Conservation (phyloP, 1,140 invertebrate genomes). For the Philotrypesis tridentata region DNA sequence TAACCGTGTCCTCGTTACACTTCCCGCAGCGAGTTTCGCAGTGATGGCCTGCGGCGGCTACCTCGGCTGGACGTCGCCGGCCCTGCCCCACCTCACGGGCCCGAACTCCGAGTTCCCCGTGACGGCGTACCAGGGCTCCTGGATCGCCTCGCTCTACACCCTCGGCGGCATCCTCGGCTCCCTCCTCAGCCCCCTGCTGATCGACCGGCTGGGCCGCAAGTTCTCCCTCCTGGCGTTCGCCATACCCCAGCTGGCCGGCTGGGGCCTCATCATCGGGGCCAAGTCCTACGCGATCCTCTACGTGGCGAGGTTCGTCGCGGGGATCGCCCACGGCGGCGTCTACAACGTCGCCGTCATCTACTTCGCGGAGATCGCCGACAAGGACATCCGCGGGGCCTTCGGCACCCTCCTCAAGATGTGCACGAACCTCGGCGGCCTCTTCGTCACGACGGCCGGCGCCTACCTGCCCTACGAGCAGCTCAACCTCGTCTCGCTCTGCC, state of each 20-base stretch:
- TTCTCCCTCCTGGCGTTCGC: conserved; percentile 60
- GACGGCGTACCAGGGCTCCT: conserved; percentile 60
- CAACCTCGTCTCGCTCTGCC: conserved; percentile 70
- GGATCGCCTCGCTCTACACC: conserved; percentile 64
- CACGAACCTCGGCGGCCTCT: conserved; percentile 75
- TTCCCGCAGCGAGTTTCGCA: conserved; percentile 61
- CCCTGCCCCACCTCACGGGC: conserved; percentile 59
- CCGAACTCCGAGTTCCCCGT: conserved; percentile 54
- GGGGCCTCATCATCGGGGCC: conserved; percentile 63
- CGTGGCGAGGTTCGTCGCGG: conserved; percentile 64
- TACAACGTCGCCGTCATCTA: conserved; percentile 74
- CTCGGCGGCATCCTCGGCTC: conserved; percentile 62
- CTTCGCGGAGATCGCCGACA: conserved; percentile 75
- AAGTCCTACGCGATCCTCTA: conserved; percentile 58
- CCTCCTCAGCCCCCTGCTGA: conserved; percentile 56
- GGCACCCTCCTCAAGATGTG: conserved; percentile 73
- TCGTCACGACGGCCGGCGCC: conserved; percentile 73
- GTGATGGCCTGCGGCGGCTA: conserved; percentile 63
- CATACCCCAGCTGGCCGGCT: conserved; percentile 60
- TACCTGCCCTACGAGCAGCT: conserved; percentile 71
- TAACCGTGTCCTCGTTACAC: too few species aligned
- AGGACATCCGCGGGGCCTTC: conserved; percentile 73
- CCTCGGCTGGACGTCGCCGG: conserved; percentile 67
- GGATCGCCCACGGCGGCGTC: conserved; percentile 73
- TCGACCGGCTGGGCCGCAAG: conserved; percentile 66